Evolutionary conservation across 92 coral and sea anemone genomes (phyloP), one percentile per base, ranked within the genome.

Genomic region (Desmophyllum pertusum): DNA sequence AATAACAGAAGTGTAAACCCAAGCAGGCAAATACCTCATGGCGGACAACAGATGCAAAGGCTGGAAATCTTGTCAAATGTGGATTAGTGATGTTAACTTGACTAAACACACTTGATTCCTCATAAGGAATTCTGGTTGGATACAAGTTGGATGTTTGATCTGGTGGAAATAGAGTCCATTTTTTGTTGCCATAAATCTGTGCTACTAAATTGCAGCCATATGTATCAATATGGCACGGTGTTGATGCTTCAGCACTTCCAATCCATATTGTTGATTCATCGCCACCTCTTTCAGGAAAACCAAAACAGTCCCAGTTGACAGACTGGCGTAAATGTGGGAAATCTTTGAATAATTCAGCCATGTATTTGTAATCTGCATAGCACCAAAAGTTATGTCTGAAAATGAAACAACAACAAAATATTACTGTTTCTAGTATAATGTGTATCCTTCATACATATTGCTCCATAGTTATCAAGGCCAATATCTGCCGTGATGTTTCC

Each of bases 331-430:
- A 67, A 48, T 78, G 88, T 21, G 99, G 94, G 39, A 88, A 87
- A 55, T 89, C 94, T 65, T 76, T 83, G 66, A 97, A 94, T 38
- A 97, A 81, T 55, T 97, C 95, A 48, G 93, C 91, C 98, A 97
- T 97, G 89, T 94, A 91, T 81, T 97, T 97, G 93, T 97, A 97
- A 77, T 94, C 99, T 25, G 99, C 99, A 97, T 97, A 97, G 75
- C 99, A 94, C 91, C 98, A 94, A 78, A 87, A 94, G 89, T 91
- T 79, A 43, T 92, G 84, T 89, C 98, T 96, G 80, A 73, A 73
- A 81, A 75, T 29, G 57, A 72, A 69, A 42, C 29, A 78, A 70
- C n/a, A 15, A 23, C 23, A 17, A 36, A 85, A 85, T 37, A 4
- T 68, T 36, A 33, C 35, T 59, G 11, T 43, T 43, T 36, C 29